phyloP scores from a whole-genome alignment of 2,113 vertebrate genomes.

The Sander lucioperca region DNA sequence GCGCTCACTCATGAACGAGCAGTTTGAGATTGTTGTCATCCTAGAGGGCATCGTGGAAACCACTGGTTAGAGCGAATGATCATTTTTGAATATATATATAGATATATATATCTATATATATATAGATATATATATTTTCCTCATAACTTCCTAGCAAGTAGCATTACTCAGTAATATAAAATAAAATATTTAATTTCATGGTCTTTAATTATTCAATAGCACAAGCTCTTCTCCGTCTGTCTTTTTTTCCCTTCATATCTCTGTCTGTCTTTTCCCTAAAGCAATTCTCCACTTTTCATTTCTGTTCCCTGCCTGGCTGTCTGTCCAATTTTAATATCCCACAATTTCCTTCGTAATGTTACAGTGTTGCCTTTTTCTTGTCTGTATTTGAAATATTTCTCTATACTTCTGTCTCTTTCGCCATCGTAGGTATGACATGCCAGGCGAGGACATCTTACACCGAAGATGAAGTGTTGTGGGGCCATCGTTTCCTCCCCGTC shows the following conservation, averaged over 20 bases:
- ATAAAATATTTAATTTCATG: constrained; percentile 66
- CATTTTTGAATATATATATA: not conserved
- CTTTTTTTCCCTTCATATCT: constrained; percentile 7
- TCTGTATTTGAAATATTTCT: constrained; percentile 24
- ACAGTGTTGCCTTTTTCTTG: not conserved
- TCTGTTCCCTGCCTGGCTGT: constrained; percentile 6
- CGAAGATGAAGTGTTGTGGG: constrained; percentile 93
- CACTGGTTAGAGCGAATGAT: constrained; percentile 82
- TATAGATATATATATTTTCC: not conserved
- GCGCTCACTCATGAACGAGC: constrained; percentile 89
- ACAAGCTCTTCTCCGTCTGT: constrained; percentile 23
- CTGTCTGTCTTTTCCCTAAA: constrained; percentile 31
- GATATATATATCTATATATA: not conserved
- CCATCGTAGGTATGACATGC: constrained; percentile 89
- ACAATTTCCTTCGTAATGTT: not conserved
- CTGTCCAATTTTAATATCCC: constrained; percentile 20
- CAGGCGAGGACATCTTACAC: constrained; percentile 93
- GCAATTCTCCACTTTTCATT: constrained; percentile 26
- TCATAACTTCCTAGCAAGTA: not conserved
- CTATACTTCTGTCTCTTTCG: constrained; percentile 1
- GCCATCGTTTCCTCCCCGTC: constrained; percentile 91
- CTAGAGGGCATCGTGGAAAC: constrained; percentile 94
- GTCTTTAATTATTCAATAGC: constrained; percentile 68
- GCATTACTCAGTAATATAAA: constrained; percentile 38
- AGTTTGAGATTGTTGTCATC: constrained; percentile 94